Evolutionary conservation across 1,140 invertebrate genomes (phyloP), one percentile per base, ranked within the genome.

Genomic region (Bombus balteatus): DNA sequence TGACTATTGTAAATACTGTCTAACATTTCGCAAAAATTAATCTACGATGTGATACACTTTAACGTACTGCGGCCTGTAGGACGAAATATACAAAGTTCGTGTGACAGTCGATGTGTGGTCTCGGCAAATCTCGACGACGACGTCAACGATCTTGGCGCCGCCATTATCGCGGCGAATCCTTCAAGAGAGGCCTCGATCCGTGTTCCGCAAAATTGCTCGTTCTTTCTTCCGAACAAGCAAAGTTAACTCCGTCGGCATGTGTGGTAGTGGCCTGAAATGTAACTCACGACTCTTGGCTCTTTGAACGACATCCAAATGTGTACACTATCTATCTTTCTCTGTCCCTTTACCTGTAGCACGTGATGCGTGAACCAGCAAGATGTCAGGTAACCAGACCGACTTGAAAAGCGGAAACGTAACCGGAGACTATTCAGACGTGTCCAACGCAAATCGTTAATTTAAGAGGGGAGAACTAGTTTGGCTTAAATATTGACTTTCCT

Each of bases 401-500:
- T 85, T 79, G 88, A 87, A 72, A 86, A 86, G 76, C 76, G 57
- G 75, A n/a, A 73, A 41, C 65, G 75, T 47, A 81, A 83, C 76
- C 72, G 73, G 79, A 68, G 78, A 73, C 78, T 62, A 79, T 89
- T 87, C 84, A 83, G 87, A 86, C 88, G 89, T 87, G 86, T 77
- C 82, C 86, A 70, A 82, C 82, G 89, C 85, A 85, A 90, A 90
- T 90, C 89, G 86, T 90, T 90, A 90, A 90, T 90, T 90, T 90
- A 90, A 90, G 88, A 89, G 89, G 57, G 66, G 85, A 72, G 86
- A 82, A 80, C 85, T 77, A 81, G 88, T 89, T 88, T 85, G 86
- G 76, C 88, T 89, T 89, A 89, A 90, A 89, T 89, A 89, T 90
- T 90, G 89, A 90, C 89, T 85, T 77, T 87, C 47, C 79, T 78